Base-by-base conservation (phyloP, 2,797 vertebrate genomes). In the Gallinago solitaria region DNA sequence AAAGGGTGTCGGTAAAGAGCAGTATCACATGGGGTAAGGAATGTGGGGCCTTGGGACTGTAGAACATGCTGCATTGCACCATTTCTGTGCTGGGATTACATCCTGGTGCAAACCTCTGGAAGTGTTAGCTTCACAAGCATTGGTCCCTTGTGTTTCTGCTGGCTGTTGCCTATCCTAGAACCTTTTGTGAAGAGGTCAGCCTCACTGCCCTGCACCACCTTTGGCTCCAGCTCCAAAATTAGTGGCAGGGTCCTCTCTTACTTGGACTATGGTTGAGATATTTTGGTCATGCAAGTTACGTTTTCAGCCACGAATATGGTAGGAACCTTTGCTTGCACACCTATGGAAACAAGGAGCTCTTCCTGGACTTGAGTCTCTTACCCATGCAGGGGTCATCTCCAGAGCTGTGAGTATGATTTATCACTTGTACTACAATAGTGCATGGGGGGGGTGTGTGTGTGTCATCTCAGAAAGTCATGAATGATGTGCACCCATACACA, bases 361-460 rank as follows among this genome's bases (percentile, higher is more conserved):
- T 65, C 13, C 25, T 56, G 21, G 33, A 37, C 39, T 35, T 64
- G 5, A 21, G 32, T 54, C 25, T 83, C 27, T 64, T 60, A 18
- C 9, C 11, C 35, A 3, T 59, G 27, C 17, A 35, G 16, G 39
- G 54, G 17, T 14, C 37, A 73, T 10, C 24, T 87, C 47, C 1
- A 1, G n/a, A 59, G 7, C 1, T 50, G 41, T 28, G 23, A 30
- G 9, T 33, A 23, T 28, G 41, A 27, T 20, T 84, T 76, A 32
- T 28, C 7, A 56, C 17, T 83, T 77, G 16, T 48, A 18, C 16
- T 92, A 4, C n/a, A 54, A 8, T 2, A 65, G 4, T 0, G 0
- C 3, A 1, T 2, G 11, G 5, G 3, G 11, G 3, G 3, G 8
- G 3, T 35, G 35, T n/a, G n/a, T n/a, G 35, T 35, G 45, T 21